Conservation (phyloP, 37 sponge, comb jelly and placozoan genomes). For the Axinella damicornis region DNA sequence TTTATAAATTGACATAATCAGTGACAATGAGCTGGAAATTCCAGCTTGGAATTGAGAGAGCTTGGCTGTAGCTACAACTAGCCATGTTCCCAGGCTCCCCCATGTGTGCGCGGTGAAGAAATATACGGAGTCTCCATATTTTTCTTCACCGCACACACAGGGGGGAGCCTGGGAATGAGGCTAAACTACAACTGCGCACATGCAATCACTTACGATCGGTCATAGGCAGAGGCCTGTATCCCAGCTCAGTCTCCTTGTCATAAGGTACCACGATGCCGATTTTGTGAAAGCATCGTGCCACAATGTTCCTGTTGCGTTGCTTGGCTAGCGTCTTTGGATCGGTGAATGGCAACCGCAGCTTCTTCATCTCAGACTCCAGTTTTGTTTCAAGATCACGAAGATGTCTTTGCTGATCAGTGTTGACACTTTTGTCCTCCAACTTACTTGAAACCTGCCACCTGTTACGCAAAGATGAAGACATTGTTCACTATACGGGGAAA, state of each 20-base stretch:
- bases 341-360: neutral
- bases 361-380: neutral
- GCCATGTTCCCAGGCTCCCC: too few relatives aligned
- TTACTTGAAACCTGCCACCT: constrained; percentile 1
- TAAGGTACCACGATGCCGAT: constrained; percentile 86
- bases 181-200: too few relatives aligned
- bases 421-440: constrained; percentile 25
- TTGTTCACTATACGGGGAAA: neutral
- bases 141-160: too few relatives aligned
- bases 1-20: too few relatives aligned
- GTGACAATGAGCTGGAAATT: too few relatives aligned
- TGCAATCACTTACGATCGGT: constrained; percentile 67
- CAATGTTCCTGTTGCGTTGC: constrained; percentile 43
- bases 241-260: constrained; percentile 77
- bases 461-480: neutral
- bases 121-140: too few relatives aligned
- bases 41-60: too few relatives aligned
- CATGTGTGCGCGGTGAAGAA: too few relatives aligned
- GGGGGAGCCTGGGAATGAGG: too few relatives aligned
- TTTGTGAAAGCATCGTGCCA: constrained; percentile 67
- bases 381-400: constrained; percentile 2
- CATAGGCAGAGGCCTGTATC: constrained; percentile 83
- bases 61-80: too few relatives aligned
- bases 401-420: neutral
- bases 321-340: constrained; percentile 22